Conservation (phyloP, 2,113 vertebrate species). For the Oncorhynchus mykiss region DNA sequence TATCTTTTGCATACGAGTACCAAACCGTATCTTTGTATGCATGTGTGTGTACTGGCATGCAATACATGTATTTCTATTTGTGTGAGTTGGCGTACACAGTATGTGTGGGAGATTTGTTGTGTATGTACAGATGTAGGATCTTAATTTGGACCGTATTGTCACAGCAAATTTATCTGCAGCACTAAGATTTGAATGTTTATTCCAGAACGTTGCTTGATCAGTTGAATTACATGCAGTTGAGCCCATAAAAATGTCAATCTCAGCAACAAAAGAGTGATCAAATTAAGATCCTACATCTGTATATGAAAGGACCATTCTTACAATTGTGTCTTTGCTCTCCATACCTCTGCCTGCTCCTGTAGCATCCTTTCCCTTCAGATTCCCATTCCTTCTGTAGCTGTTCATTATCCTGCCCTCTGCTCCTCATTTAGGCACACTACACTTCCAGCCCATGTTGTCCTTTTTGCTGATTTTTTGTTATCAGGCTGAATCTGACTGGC, state of each 20-base stretch:
- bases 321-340: neutral
- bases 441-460: slow-evolving; percentile 33
- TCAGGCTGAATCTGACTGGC: slow-evolving; percentile 40
- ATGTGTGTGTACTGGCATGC: neutral
- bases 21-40: neutral
- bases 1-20: neutral
- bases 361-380: slow-evolving; percentile 12
- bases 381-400: slow-evolving; percentile 33
- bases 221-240: too few relatives aligned
- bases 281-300: too few relatives aligned
- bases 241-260: too few relatives aligned
- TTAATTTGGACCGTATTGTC: too few relatives aligned
- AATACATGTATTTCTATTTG: neutral
- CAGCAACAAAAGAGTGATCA: too few relatives aligned
- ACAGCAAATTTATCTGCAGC: too few relatives aligned
- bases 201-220: too few relatives aligned
- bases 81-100: slow-evolving; percentile 3
- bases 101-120: slow-evolving; percentile 3
- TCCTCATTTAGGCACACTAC: slow-evolving; percentile 22
- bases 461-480: slow-evolving; percentile 50
- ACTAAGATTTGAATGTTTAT: too few relatives aligned
- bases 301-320: neutral
- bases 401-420: slow-evolving; percentile 54
- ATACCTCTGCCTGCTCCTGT: slow-evolving; percentile 6
- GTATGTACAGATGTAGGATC: too few relatives aligned